Conservation (phyloP, 2,797 vertebrate species). For the Schizopygopsis pylzovi region DNA sequence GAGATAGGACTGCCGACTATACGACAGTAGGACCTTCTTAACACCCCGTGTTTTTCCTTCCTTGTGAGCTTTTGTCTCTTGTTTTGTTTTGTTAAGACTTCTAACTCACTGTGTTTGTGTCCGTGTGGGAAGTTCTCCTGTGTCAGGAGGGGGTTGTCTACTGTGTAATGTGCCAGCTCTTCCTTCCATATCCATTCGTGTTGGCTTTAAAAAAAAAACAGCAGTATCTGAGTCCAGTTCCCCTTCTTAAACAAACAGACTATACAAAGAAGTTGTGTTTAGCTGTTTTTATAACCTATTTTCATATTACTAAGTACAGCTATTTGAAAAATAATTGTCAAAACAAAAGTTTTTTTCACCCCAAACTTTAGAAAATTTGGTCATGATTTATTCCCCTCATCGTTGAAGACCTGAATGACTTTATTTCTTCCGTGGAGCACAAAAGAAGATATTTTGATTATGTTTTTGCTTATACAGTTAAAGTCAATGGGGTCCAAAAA, state of each 20-base stretch:
- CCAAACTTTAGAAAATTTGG: neutral
- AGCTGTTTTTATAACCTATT: neutral
- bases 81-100: conserved; percentile 37
- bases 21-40: conserved; percentile 57
- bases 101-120: conserved; percentile 60
- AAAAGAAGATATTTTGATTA: neutral
- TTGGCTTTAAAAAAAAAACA: conserved; percentile 1
- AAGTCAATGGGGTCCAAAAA: neutral
- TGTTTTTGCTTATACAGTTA: neutral
- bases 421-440: neutral
- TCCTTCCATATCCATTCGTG: conserved; percentile 60
- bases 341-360: neutral
- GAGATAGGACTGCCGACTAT: conserved; percentile 52
- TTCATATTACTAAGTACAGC: neutral
- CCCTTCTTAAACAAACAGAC: neutral
- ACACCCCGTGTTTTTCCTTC: conserved; percentile 38
- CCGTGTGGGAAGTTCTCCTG: conserved; percentile 59
- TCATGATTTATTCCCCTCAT: neutral
- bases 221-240: conserved; percentile 17
- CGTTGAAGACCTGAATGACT: neutral
- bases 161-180: conserved; percentile 53
- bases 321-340: neutral
- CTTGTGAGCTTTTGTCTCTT: conserved; percentile 31
- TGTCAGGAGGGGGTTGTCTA: conserved; percentile 58
- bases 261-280: neutral